phyloP scores from a whole-genome alignment of 2,113 vertebrate species.

The Nerophis ophidion region DNA sequence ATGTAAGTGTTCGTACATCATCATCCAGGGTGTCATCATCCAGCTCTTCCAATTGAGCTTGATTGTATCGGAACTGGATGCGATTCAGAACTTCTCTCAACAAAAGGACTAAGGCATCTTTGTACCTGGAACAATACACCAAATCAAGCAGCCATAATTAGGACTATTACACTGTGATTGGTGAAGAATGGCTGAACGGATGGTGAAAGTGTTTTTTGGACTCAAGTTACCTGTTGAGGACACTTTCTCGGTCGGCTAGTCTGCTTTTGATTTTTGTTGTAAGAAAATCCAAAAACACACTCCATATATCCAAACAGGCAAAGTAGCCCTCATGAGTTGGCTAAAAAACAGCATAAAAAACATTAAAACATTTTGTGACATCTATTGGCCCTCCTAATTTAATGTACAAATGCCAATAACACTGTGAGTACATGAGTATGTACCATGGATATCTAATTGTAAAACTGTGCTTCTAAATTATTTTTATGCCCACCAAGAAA shows the following conservation, averaged over 20 bases:
- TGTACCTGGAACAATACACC: constrained; percentile 77
- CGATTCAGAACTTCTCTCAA: constrained; percentile 91
- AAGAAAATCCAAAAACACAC: constrained; percentile 93
- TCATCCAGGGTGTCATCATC: constrained; percentile 96
- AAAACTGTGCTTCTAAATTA: too few species aligned
- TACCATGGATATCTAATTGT: too few species aligned
- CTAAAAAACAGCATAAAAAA: constrained; percentile 60
- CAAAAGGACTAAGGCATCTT: constrained; percentile 89
- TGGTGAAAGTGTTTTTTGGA: background rate
- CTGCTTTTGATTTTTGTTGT: constrained; percentile 96
- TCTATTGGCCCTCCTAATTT: background rate
- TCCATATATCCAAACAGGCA: constrained; percentile 97
- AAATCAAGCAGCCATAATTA: background rate
- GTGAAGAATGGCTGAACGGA: background rate
- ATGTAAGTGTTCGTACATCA: constrained; percentile 77
- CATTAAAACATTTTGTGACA: background rate
- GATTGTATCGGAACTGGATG: constrained; percentile 96
- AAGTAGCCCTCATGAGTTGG: constrained; percentile 97
- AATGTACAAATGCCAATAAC: too few species aligned
- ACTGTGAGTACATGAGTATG: too few species aligned
- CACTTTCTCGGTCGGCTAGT: constrained; percentile 87
- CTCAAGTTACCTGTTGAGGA: constrained; percentile 81
- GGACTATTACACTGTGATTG: background rate
- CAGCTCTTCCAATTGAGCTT: constrained; percentile 93
- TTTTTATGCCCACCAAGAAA: too few species aligned